These are phyloP conservation scores for Xanthia icteritia DNA, from an alignment of 2,888 invertebrate species.

Conservation along the genomic window DNA sequence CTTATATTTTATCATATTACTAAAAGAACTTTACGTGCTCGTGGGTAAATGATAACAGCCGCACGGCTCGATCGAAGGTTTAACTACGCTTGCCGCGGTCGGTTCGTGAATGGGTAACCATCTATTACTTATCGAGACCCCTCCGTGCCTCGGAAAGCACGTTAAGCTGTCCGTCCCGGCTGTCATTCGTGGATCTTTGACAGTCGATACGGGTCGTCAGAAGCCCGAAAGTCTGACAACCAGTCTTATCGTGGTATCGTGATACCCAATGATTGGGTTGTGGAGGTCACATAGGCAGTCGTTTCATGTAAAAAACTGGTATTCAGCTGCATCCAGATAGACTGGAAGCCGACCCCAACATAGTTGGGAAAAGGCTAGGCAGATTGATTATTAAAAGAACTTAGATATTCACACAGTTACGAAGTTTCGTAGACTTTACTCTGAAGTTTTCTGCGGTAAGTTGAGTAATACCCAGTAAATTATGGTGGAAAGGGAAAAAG, in stretches of 20 bases:
- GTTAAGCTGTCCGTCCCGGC: not conserved
- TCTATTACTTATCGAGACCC: too few species aligned
- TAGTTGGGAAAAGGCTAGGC: not conserved
- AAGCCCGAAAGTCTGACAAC: not conserved
- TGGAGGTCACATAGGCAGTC: too few species aligned
- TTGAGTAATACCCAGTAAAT: conserved; percentile 6
- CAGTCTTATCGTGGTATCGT: not conserved
- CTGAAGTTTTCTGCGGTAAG: conserved; percentile 35
- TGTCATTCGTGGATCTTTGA: not conserved
- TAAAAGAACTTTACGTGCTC: not conserved
- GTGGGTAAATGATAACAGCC: not conserved
- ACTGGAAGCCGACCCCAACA: not conserved
- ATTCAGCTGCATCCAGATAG: not conserved
- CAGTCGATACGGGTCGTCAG: not conserved
- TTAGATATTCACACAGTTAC: conserved; percentile 26
- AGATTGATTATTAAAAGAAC: not conserved
- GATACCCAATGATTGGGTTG: not conserved
- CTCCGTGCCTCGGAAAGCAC: too few species aligned
- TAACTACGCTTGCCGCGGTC: not conserved
- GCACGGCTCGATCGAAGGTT: not conserved
- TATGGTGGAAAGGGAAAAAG: conserved; percentile 12
- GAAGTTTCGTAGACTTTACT: conserved; percentile 24
- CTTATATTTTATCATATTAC: conserved; percentile 10
- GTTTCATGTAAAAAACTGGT: not conserved
- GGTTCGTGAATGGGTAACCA: not conserved